A percentile compares a stretch with the other conserved stretches of the same genome.
phyloP scores from a whole-genome alignment of 2,113 vertebrate species.

The Myxocyprinus asiaticus region DNA sequence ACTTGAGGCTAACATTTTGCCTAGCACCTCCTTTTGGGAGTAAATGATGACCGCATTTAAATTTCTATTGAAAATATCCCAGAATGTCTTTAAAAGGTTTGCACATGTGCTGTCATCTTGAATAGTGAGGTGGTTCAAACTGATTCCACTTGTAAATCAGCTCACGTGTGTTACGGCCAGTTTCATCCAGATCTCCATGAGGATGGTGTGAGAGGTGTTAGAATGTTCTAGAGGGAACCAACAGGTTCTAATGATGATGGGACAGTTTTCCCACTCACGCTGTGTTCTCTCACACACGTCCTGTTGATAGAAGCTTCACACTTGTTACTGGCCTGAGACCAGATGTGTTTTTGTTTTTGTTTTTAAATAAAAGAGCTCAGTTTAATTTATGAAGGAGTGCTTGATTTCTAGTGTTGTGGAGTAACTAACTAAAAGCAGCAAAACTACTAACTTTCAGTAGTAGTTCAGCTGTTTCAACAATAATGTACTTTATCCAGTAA shows the following conservation, averaged over 20 bases:
- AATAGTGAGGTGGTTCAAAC: background rate
- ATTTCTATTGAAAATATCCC: too few species aligned
- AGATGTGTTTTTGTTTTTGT: background rate
- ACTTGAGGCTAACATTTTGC: too few species aligned
- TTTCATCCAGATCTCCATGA: background rate
- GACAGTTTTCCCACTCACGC: constrained; percentile 22
- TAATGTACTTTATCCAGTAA: too few species aligned
- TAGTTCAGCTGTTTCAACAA: too few species aligned
- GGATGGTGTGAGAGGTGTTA: constrained; percentile 47
- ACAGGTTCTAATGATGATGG: constrained; percentile 49
- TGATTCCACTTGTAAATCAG: constrained; percentile 32
- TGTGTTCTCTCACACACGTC: constrained; percentile 37
- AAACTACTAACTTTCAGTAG: too few species aligned
- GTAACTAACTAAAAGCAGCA: too few species aligned
- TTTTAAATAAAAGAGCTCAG: background rate
- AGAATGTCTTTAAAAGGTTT: too few species aligned
- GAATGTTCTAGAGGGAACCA: constrained; percentile 44
- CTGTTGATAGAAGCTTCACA: constrained; percentile 20
- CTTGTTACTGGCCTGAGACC: background rate
- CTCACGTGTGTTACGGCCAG: background rate
- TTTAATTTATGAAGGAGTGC: background rate
- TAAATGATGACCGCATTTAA: too few species aligned
- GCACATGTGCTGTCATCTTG: background rate
- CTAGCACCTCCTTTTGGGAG: too few species aligned
- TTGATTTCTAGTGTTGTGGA: background rate